These are phyloP conservation scores for Xenus cinereus DNA, from an alignment of 2,113 vertebrate genomes.

Conservation along the genomic window DNA sequence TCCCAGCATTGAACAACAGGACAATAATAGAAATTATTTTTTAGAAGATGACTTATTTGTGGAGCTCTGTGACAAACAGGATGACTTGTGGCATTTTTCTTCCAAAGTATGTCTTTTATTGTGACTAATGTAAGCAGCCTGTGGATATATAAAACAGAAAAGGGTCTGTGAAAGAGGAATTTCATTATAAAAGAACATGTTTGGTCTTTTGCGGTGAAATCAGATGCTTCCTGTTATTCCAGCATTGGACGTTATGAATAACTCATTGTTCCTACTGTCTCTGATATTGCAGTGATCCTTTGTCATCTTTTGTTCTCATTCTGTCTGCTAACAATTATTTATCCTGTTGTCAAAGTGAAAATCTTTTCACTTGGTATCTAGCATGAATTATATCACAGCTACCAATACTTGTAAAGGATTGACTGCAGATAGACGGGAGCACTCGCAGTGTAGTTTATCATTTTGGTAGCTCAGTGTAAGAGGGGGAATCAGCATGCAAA, in stretches of 20 bases:
- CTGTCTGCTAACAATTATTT: background rate
- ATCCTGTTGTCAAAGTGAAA: background rate
- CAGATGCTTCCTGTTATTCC: background rate
- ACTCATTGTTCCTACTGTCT: background rate
- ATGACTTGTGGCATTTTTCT: background rate
- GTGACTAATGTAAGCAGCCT: background rate
- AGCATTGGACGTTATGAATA: background rate
- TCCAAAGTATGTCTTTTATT: background rate
- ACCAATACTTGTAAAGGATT: background rate
- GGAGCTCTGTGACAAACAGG: background rate
- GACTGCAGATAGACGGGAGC: background rate
- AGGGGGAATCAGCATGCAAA: background rate
- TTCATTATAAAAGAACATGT: background rate
- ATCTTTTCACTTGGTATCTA: background rate
- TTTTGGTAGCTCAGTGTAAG: background rate
- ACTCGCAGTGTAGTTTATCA: background rate
- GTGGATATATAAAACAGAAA: background rate
- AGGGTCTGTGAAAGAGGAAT: background rate
- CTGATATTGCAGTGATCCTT: background rate
- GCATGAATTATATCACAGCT: background rate
- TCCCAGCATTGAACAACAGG: background rate
- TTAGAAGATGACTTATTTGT: background rate
- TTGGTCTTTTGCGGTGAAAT: background rate
- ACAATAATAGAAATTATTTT: background rate
- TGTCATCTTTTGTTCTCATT: background rate